Evolutionary conservation across 1,140 invertebrate species (phyloP).

Genomic region (Polypedilum pembai): DNA sequence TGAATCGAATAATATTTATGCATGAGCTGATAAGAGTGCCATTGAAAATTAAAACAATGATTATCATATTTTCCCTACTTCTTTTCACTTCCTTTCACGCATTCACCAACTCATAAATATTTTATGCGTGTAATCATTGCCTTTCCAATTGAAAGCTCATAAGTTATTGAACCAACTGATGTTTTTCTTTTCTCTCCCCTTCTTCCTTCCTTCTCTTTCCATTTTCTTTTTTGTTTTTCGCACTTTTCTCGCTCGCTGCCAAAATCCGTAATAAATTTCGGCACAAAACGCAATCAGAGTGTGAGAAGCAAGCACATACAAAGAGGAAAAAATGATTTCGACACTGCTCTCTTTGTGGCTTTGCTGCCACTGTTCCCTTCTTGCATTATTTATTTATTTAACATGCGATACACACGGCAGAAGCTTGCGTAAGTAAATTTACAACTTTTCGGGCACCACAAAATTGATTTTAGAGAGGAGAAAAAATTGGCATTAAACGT

Average conservation of each 20-base stretch:
- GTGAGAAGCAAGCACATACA: too few species aligned
- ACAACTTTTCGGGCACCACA: not conserved
- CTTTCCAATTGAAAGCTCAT: slow-evolving; percentile 17
- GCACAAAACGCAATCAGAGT: not conserved
- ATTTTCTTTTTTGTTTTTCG: not conserved
- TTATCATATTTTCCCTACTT: slow-evolving; percentile 17
- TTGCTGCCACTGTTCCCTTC: not conserved
- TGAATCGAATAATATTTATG: too few species aligned
- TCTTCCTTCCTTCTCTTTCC: not conserved
- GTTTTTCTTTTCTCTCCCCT: not conserved
- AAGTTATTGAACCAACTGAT: slow-evolving; percentile 6
- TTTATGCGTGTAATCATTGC: slow-evolving; percentile 28
- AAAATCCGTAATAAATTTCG: not conserved
- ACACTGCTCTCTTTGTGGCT: not conserved
- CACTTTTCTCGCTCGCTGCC: not conserved
- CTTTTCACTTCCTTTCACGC: not conserved
- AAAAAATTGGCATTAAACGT: slow-evolving; percentile 24
- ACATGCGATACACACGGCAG: not conserved
- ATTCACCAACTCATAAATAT: not conserved
- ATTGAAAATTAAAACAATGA: slow-evolving; percentile 27
- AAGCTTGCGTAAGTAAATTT: not conserved
- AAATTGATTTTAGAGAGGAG: slow-evolving; percentile 21
- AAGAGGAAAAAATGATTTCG: not conserved
- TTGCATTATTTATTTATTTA: slow-evolving; percentile 22
- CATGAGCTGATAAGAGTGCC: not conserved